Conservation (phyloP, 2,888 invertebrate species). For the Parapristionchus giblindavisi region DNA sequence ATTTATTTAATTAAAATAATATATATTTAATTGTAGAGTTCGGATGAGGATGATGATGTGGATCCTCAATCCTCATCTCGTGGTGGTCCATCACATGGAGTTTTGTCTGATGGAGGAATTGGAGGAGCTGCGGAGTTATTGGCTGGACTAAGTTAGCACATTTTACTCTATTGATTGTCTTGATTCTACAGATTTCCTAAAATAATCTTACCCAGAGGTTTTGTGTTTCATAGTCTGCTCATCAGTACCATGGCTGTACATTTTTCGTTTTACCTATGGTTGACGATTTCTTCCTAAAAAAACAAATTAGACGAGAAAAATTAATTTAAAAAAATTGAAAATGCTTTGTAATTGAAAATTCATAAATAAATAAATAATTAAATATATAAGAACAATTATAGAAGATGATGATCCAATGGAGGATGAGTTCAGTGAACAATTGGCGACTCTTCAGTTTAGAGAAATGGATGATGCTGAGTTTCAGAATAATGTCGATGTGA, state of each 20-base stretch:
- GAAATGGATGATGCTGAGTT: slow-evolving; percentile 55
- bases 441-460: slow-evolving; percentile 46
- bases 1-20: not conserved
- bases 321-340: too few relatives aligned
- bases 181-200: not conserved
- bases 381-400: not conserved
- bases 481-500: slow-evolving; percentile 51
- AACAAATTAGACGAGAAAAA: not conserved
- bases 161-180: not conserved
- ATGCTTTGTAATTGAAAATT: not conserved
- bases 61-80: not conserved
- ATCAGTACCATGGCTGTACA: too few relatives aligned
- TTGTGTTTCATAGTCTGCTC: too few relatives aligned
- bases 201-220: not conserved
- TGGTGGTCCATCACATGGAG: slow-evolving; percentile 29
- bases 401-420: slow-evolving; percentile 40
- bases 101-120: slow-evolving; percentile 37
- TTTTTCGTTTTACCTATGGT: not conserved
- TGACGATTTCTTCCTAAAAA: not conserved
- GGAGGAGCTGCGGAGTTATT: slow-evolving; percentile 22
- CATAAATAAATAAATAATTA: not conserved
- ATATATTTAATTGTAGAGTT: not conserved
- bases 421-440: slow-evolving; percentile 48
- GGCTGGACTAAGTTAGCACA: slow-evolving; percentile 7
- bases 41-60: slow-evolving; percentile 15